Percentiles rank a stretch among this genome's conserved stretches.
Conservation (phyloP, 92 coral and sea anemone species). For the Porites divaricata region DNA sequence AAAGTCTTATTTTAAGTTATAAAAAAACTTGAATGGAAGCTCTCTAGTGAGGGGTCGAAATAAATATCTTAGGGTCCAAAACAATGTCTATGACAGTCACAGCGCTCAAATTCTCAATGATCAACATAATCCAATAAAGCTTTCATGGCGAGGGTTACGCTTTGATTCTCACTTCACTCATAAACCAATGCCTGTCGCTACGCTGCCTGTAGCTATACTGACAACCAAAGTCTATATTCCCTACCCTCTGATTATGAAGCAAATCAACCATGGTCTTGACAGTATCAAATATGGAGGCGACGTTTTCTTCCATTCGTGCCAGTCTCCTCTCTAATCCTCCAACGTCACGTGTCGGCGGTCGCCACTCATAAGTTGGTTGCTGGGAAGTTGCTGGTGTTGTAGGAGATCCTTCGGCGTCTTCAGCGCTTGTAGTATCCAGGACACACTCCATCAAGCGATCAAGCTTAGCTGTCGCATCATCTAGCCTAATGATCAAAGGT, state of each 20-base stretch:
- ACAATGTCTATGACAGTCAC: too few species aligned
- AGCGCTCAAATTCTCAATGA: too few species aligned
- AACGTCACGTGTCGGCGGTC: slow-evolving; percentile 38
- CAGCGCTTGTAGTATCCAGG: slow-evolving; percentile 40
- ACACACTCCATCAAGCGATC: slow-evolving; percentile 85
- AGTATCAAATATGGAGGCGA: slow-evolving; percentile 58
- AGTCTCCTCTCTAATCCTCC: slow-evolving; percentile 63
- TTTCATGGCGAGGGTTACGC: too few species aligned
- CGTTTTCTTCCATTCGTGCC: slow-evolving; percentile 74
- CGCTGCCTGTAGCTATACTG: too few species aligned
- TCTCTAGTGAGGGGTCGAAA: too few species aligned
- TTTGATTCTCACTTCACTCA: too few species aligned
- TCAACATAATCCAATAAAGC: too few species aligned
- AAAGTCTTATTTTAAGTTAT: too few species aligned
- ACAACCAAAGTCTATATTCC: background rate
- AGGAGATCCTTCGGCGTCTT: slow-evolving; percentile 17
- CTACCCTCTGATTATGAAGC: slow-evolving; percentile 60
- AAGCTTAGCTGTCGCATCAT: slow-evolving; percentile 70
- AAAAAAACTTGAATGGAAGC: too few species aligned
- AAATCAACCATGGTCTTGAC: slow-evolving; percentile 67
- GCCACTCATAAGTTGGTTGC: slow-evolving; percentile 1
- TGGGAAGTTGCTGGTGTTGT: slow-evolving; percentile 1
- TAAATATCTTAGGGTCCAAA: too few species aligned
- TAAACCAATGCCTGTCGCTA: too few species aligned
- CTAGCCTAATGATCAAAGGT: slow-evolving; percentile 47